Conservation (phyloP, 2,113 vertebrate species). For the Melanostigma gelatinosum region DNA sequence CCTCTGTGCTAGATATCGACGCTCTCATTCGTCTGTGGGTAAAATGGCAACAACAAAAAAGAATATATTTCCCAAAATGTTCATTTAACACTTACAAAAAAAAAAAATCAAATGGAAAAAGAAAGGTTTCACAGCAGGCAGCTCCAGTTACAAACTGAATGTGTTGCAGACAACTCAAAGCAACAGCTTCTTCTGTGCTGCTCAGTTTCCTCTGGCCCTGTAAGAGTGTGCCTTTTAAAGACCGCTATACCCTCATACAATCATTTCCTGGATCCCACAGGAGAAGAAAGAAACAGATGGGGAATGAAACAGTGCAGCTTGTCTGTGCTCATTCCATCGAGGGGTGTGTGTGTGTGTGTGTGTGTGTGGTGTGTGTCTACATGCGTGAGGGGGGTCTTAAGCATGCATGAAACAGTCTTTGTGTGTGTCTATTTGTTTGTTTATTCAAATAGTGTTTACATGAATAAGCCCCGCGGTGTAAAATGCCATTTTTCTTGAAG, state of each 20-base stretch:
- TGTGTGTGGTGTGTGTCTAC: not conserved
- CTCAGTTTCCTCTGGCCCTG: constrained; percentile 25
- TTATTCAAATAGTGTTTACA: constrained; percentile 43
- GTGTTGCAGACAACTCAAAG: constrained; percentile 1
- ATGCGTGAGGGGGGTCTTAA: constrained; percentile 4
- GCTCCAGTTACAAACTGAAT: constrained; percentile 6
- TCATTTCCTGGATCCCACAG: constrained; percentile 51
- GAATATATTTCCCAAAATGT: constrained; percentile 17
- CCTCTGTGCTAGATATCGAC: constrained; percentile 31
- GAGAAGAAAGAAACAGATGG: constrained; percentile 54
- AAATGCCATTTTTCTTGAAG: constrained; percentile 38
- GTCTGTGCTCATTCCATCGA: constrained; percentile 28
- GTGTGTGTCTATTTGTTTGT: constrained; percentile 28
- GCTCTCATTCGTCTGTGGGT: constrained; percentile 14
- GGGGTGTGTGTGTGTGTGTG: constrained; percentile 1
- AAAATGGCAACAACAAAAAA: constrained; percentile 3
- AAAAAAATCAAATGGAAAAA: constrained; percentile 3
- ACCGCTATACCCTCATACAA: constrained; percentile 42
- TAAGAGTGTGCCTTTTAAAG: constrained; percentile 41
- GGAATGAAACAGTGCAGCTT: constrained; percentile 45
- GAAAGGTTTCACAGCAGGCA: constrained; percentile 1
- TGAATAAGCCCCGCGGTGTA: constrained; percentile 25
- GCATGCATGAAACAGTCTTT: constrained; percentile 1
- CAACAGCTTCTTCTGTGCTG: constrained; percentile 29
- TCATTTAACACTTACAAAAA: constrained; percentile 25